Conservation (phyloP, 2,113 vertebrate genomes). For the Eulemur macaco region DNA sequence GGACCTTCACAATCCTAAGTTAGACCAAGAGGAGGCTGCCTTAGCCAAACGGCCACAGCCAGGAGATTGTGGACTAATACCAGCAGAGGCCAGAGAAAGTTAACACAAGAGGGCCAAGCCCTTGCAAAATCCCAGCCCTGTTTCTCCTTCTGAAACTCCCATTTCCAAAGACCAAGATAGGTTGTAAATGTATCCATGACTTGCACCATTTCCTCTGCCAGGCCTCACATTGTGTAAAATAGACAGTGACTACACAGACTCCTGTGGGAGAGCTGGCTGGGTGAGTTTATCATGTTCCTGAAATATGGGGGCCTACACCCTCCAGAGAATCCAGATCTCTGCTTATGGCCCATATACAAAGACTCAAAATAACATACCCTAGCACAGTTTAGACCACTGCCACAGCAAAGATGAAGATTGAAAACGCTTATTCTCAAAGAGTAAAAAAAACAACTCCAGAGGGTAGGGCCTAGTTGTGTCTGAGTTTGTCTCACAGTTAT, state of each 20-base stretch:
- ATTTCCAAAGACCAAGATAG: background rate
- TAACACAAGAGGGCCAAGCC: background rate
- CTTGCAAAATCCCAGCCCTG: background rate
- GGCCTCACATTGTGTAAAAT: background rate
- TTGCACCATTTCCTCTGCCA: background rate
- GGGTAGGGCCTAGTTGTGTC: background rate
- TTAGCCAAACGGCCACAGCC: background rate
- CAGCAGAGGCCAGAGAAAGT: background rate
- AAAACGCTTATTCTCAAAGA: background rate
- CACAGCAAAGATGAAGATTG: background rate
- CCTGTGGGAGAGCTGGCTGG: background rate
- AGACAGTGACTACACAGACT: background rate
- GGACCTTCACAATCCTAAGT: background rate
- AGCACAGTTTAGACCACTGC: background rate
- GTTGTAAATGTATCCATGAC: background rate
- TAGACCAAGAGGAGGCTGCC: background rate
- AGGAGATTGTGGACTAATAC: background rate
- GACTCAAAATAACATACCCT: background rate
- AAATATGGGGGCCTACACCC: background rate
- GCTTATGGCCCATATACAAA: fast-evolving
- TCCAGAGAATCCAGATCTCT: background rate
- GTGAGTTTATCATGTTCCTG: background rate
- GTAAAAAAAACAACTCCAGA: background rate
- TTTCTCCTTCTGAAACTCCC: background rate
- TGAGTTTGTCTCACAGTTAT: background rate